These are phyloP conservation scores for Geotrypetes seraphini DNA, from an alignment of 2,797 vertebrate species.

Conservation along the genomic window DNA sequence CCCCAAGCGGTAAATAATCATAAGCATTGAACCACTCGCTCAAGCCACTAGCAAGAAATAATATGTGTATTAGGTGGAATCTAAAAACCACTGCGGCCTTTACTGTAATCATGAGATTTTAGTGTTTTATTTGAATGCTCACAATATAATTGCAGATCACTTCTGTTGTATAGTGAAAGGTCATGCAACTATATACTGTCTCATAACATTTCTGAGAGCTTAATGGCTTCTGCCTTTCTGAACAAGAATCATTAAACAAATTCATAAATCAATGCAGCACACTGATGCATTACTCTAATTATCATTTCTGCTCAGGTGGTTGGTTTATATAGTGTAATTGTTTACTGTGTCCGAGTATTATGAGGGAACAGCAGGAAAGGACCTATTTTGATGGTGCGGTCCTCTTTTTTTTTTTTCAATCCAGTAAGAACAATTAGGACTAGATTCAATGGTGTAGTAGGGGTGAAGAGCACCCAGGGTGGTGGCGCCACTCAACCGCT, in stretches of 20 bases:
- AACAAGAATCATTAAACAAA: slow-evolving; percentile 66
- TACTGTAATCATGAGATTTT: neutral
- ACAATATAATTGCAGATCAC: slow-evolving; percentile 14
- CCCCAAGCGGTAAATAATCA: neutral
- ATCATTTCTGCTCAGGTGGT: slow-evolving; percentile 76
- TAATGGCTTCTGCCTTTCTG: slow-evolving; percentile 45
- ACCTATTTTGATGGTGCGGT: slow-evolving; percentile 26
- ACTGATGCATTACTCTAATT: slow-evolving; percentile 83
- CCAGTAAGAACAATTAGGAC: slow-evolving; percentile 7
- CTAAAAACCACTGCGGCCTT: neutral
- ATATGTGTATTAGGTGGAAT: neutral
- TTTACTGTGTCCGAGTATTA: slow-evolving; percentile 49
- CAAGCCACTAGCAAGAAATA: too few relatives aligned
- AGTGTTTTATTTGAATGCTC: slow-evolving; percentile 18
- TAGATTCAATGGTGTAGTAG: too few relatives aligned
- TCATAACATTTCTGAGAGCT: slow-evolving; percentile 48
- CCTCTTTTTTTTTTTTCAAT: slow-evolving; percentile 19
- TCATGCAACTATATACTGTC: slow-evolving; percentile 29
- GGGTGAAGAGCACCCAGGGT: too few relatives aligned
- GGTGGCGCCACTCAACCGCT: too few relatives aligned
- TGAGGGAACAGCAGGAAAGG: slow-evolving; percentile 16
- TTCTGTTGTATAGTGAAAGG: slow-evolving; percentile 32
- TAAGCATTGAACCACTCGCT: neutral
- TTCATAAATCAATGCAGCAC: slow-evolving; percentile 85
- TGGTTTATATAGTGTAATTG: slow-evolving; percentile 79